Percentiles rank a stretch among this genome's conserved stretches.
Conservation (phyloP, 1,140 invertebrate species). For the Oryctes rhinoceros region DNA sequence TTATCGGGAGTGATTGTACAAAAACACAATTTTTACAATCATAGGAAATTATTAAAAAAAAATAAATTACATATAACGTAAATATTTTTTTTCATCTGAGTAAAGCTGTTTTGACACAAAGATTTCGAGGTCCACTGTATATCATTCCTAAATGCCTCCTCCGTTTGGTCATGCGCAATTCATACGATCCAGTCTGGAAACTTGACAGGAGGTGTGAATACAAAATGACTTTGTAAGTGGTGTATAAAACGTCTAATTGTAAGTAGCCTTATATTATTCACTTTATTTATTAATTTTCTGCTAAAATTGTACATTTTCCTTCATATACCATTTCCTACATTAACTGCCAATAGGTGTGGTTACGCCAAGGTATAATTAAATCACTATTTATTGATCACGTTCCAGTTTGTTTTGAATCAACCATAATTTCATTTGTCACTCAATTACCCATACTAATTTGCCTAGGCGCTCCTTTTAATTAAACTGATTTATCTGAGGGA, state of each 20-base stretch:
- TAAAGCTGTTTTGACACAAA: background rate
- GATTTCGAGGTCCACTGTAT: background rate
- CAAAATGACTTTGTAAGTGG: slow-evolving; percentile 24
- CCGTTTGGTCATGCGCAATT: background rate
- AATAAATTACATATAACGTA: too few relatives aligned
- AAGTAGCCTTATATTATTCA: background rate
- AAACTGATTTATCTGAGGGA: too few relatives aligned
- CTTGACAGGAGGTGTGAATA: slow-evolving; percentile 28
- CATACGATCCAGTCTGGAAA: background rate
- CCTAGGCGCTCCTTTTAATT: too few relatives aligned
- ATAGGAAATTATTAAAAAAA: background rate
- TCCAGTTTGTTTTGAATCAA: slow-evolving; percentile 24
- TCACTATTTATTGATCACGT: slow-evolving; percentile 29
- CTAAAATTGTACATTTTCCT: background rate
- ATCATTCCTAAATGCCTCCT: background rate
- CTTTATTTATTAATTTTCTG: background rate
- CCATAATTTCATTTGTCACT: background rate
- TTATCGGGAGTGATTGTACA: too few relatives aligned
- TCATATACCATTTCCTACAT: background rate
- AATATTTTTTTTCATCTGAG: too few relatives aligned
- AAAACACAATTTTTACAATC: too few relatives aligned
- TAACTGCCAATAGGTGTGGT: slow-evolving; percentile 6
- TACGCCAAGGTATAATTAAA: slow-evolving; percentile 18
- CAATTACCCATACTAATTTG: background rate
- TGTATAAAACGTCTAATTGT: background rate